Conservation (phyloP, 2,113 vertebrate genomes). For the Sarotherodon lohbergeri region DNA sequence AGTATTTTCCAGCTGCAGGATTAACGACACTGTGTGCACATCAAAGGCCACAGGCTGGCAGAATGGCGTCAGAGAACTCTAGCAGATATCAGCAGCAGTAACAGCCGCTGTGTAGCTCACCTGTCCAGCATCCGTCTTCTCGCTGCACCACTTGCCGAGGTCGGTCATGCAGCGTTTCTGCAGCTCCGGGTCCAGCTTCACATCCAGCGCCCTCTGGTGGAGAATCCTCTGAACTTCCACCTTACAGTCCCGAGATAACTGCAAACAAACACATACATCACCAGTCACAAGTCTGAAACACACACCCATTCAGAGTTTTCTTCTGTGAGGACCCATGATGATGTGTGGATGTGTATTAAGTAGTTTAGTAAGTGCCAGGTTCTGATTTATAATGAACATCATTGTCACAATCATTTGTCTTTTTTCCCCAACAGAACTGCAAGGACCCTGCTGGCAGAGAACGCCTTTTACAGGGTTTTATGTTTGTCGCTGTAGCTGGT, state of each 20-base stretch:
- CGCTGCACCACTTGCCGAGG: conserved; percentile 96
- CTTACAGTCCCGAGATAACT: conserved; percentile 93
- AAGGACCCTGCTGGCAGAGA: background rate
- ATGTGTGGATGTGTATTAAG: background rate
- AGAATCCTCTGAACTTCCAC: conserved; percentile 94
- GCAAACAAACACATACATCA: background rate
- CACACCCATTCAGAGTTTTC: background rate
- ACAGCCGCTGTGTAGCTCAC: conserved; percentile 16
- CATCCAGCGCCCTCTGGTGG: conserved; percentile 93
- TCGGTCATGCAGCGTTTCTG: conserved; percentile 95
- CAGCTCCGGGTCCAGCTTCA: conserved; percentile 90
- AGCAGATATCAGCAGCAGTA: background rate
- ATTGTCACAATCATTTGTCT: background rate
- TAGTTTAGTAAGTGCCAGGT: background rate
- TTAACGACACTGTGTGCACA: background rate
- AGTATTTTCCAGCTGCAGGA: background rate
- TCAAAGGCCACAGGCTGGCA: background rate
- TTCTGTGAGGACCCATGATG: background rate
- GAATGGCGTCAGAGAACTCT: background rate
- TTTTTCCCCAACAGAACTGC: background rate
- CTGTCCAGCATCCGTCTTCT: conserved; percentile 87
- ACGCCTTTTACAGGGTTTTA: background rate
- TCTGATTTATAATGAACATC: background rate
- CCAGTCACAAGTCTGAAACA: background rate
- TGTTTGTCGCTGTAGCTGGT: background rate